A percentile compares a stretch with the other conserved stretches of the same genome.
phyloP scores from a whole-genome alignment of 2,797 vertebrate genomes.

The Xerus rutilus region DNA sequence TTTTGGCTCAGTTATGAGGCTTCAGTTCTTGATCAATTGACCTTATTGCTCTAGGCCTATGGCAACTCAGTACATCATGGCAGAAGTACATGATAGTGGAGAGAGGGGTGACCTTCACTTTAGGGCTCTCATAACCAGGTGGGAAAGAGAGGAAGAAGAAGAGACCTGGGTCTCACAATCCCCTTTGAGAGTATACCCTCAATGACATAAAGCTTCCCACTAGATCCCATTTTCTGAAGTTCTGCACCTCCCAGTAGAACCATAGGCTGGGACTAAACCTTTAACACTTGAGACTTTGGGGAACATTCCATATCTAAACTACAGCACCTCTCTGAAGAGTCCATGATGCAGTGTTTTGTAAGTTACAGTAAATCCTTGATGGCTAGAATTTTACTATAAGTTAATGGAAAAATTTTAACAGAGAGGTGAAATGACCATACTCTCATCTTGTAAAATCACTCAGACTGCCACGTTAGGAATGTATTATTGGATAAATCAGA shows the following conservation, averaged over 20 bases:
- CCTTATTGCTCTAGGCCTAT: not conserved
- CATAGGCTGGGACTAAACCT: not conserved
- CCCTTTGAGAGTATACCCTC: too few relatives aligned
- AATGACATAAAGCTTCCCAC: not conserved
- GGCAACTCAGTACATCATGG: too few relatives aligned
- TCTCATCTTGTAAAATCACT: not conserved
- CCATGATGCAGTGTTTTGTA: not conserved
- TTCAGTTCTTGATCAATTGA: not conserved
- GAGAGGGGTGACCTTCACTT: not conserved
- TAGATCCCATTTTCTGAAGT: not conserved
- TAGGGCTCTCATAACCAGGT: not conserved
- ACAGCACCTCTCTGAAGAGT: not conserved
- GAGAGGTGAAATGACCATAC: not conserved
- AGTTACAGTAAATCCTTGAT: not conserved
- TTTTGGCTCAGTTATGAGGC: not conserved
- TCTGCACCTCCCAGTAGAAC: not conserved
- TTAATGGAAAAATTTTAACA: not conserved
- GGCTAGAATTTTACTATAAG: constrained; percentile 1
- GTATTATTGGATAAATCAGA: not conserved
- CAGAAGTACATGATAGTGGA: not conserved
- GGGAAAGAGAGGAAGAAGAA: not conserved
- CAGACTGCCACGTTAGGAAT: not conserved
- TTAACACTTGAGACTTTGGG: not conserved
- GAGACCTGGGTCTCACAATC: too few relatives aligned
- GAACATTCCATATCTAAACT: not conserved